Conservation (phyloP, 2,888 invertebrate genomes). For the Prionchulus punctatus region DNA sequence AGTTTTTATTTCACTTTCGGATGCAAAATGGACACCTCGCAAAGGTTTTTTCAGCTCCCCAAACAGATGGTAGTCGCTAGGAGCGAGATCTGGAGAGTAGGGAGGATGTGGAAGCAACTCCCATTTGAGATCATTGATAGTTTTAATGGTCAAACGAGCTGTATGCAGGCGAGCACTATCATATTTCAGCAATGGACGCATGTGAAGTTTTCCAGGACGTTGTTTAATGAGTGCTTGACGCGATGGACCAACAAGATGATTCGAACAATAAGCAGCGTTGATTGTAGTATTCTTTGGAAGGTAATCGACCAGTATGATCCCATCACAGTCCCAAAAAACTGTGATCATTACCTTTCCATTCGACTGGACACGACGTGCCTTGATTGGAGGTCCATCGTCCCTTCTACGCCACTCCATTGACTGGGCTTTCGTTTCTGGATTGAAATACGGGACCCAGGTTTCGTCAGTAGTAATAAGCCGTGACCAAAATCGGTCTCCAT, state of each 20-base stretch:
- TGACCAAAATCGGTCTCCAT: background rate
- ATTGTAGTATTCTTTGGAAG: slow-evolving; percentile 13
- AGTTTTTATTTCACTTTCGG: background rate
- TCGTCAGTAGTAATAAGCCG: background rate
- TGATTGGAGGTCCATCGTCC: background rate
- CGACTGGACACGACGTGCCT: slow-evolving; percentile 7
- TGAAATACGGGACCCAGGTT: background rate
- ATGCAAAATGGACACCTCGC: background rate
- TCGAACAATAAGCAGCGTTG: slow-evolving; percentile 12
- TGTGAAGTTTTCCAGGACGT: background rate
- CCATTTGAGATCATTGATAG: slow-evolving; percentile 10
- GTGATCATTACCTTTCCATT: slow-evolving; percentile 14
- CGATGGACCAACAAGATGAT: slow-evolving; percentile 15
- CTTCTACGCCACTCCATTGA: background rate
- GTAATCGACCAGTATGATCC: slow-evolving; percentile 13
- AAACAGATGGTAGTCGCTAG: slow-evolving; percentile 11
- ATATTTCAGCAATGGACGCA: slow-evolving; percentile 13
- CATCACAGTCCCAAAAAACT: slow-evolving; percentile 14
- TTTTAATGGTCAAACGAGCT: slow-evolving; percentile 14
- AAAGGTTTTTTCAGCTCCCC: background rate
- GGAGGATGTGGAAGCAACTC: slow-evolving; percentile 15
- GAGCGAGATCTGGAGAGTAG: slow-evolving; percentile 16
- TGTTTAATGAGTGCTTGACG: slow-evolving; percentile 7
- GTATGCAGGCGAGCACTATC: slow-evolving; percentile 17
- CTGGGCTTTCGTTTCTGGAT: background rate